phyloP scores from a whole-genome alignment of 2,888 invertebrate genomes.

The Microplitis manilae region DNA sequence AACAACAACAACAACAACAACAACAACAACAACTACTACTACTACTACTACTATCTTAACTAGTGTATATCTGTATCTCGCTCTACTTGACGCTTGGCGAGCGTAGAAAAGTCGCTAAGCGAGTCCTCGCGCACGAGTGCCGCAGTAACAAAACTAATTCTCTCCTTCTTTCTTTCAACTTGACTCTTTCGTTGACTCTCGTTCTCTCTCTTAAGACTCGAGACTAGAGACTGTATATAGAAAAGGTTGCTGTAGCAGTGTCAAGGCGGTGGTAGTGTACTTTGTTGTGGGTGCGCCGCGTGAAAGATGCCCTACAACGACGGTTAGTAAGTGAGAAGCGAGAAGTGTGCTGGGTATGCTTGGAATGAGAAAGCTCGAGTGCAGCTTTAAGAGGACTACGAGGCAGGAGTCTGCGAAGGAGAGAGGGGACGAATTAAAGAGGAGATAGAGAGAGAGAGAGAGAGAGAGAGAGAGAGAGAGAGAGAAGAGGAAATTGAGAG shows the following conservation, averaged over 20 bases:
- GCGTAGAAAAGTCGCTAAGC: slow-evolving; percentile 51
- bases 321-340: slow-evolving; percentile 1
- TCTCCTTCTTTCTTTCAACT: not conserved
- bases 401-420: not conserved
- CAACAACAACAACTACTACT: not conserved
- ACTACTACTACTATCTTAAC: not conserved
- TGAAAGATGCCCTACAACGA: slow-evolving; percentile 36
- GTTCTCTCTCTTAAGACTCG: too few relatives aligned
- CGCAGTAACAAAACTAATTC: slow-evolving; percentile 36
- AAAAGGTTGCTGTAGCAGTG: not conserved
- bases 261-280: not conserved
- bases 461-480: slow-evolving; percentile 24
- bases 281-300: slow-evolving; percentile 18
- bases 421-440: not conserved
- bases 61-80: slow-evolving; percentile 32
- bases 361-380: slow-evolving; percentile 46
- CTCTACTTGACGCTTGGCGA: slow-evolving; percentile 43
- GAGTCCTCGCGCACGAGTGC: slow-evolving; percentile 44
- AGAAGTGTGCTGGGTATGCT: slow-evolving; percentile 1
- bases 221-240: too few relatives aligned
- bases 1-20: not conserved
- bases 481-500: slow-evolving; percentile 31
- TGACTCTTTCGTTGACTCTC: too few relatives aligned
- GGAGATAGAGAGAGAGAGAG: slow-evolving; percentile 20
- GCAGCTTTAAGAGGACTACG: slow-evolving; percentile 23